Evolutionary conservation across 2,113 vertebrate genomes (phyloP).

Genomic region (Hippocampus guttulatus): DNA sequence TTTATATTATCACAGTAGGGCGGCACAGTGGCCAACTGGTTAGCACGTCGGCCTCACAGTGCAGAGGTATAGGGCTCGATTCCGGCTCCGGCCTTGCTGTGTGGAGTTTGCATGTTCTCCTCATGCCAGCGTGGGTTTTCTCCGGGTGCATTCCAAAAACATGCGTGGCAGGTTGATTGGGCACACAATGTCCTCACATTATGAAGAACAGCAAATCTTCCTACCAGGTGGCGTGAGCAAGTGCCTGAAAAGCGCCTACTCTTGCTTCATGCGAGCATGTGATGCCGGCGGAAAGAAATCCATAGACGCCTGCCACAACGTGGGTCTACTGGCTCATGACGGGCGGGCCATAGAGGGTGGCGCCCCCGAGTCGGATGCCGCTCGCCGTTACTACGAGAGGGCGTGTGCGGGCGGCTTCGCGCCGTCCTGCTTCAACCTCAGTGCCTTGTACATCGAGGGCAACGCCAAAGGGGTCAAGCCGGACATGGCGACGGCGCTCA

Average conservation of each 20-base stretch:
- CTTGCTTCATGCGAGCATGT: slow-evolving; percentile 83
- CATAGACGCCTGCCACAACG: slow-evolving; percentile 82
- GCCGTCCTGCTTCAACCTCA: slow-evolving; percentile 91
- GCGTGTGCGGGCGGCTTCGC: slow-evolving; percentile 82
- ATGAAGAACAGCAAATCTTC: neutral
- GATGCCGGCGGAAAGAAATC: slow-evolving; percentile 82
- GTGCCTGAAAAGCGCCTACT: slow-evolving; percentile 83
- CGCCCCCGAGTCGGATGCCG: slow-evolving; percentile 59
- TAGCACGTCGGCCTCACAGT: too few relatives aligned
- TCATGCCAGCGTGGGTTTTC: too few relatives aligned
- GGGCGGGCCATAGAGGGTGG: slow-evolving; percentile 72
- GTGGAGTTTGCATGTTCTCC: too few relatives aligned
- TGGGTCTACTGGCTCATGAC: slow-evolving; percentile 81
- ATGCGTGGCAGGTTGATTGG: too few relatives aligned
- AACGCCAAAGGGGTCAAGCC: slow-evolving; percentile 71
- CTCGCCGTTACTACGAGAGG: slow-evolving; percentile 82
- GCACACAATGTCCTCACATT: neutral
- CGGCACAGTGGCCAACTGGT: too few relatives aligned
- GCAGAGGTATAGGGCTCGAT: too few relatives aligned
- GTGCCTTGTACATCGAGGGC: slow-evolving; percentile 82
- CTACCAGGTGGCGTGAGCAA: slow-evolving; percentile 78
- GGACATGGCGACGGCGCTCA: slow-evolving; percentile 81
- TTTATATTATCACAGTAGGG: too few relatives aligned
- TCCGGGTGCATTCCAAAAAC: too few relatives aligned
- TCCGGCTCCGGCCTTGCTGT: too few relatives aligned